These are phyloP conservation scores for Diaprepes abbreviatus DNA, from an alignment of 2,888 invertebrate genomes.

Conservation along the genomic window DNA sequence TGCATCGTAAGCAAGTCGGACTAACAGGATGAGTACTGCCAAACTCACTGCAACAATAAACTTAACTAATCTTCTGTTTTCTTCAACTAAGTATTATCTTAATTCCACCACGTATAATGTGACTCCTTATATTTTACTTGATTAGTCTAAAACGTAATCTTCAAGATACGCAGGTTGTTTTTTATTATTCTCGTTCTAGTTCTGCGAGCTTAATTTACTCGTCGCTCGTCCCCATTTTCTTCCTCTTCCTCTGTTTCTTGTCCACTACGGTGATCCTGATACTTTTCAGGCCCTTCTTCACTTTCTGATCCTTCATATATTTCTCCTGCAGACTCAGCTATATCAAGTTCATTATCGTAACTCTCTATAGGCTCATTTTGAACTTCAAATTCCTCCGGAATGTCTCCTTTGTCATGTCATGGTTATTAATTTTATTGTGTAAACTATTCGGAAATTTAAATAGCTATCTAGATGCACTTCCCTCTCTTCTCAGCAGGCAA, in stretches of 20 bases:
- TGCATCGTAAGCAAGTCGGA: background rate
- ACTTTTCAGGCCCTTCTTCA: no score
- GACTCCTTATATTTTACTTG: background rate
- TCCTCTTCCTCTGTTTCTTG: background rate
- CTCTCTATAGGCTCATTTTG: no score
- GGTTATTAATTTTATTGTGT: no score
- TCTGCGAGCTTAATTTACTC: background rate
- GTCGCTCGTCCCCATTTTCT: background rate
- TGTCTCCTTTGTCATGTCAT: no score
- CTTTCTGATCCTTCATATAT: no score
- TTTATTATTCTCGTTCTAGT: background rate
- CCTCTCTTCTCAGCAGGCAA: background rate
- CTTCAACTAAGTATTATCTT: no score
- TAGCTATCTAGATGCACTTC: background rate
- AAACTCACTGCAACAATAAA: background rate
- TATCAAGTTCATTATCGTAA: no score
- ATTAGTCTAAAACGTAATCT: background rate
- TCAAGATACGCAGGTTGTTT: background rate
- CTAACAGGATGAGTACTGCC: background rate
- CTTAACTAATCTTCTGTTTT: background rate
- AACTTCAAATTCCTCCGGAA: no score
- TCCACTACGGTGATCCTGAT: no score
- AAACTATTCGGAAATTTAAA: background rate
- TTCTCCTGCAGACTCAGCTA: no score
- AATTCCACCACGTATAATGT: background rate